A percentile compares a stretch with the other conserved stretches of the same genome.
phyloP scores from a whole-genome alignment of 2,797 vertebrate species.

The Novumbra hubbsi region DNA sequence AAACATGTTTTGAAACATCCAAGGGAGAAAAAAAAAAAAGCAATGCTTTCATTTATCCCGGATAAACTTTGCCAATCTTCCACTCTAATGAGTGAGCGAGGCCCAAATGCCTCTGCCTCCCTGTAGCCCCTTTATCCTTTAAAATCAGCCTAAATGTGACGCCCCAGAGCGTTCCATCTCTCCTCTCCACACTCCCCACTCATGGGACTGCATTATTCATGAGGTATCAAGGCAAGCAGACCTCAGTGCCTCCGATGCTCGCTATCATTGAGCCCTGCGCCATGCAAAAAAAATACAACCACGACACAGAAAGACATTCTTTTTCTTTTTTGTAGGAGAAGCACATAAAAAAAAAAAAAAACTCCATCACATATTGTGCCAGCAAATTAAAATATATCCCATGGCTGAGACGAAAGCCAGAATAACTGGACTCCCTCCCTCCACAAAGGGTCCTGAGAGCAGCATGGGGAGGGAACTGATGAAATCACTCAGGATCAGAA shows the following conservation, averaged over 20 bases:
- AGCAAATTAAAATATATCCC: conserved; percentile 22
- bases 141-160: conserved; percentile 42
- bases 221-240: conserved; percentile 39
- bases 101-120: conserved; percentile 28
- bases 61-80: conserved; percentile 19
- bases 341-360: not conserved
- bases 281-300: not conserved
- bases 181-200: conserved; percentile 26
- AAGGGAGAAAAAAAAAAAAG: not conserved
- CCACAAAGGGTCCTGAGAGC: not conserved
- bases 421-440: not conserved
- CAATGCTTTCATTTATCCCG: not conserved
- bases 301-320: not conserved
- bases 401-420: conserved; percentile 14
- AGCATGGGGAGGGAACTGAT: not conserved
- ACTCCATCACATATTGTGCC: conserved; percentile 4
- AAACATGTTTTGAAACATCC: not conserved
- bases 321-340: not conserved
- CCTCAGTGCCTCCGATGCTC: conserved; percentile 34
- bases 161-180: conserved; percentile 40
- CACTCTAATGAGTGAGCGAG: conserved; percentile 30
- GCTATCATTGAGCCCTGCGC: conserved; percentile 14
- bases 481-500: not conserved
- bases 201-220: conserved; percentile 47
- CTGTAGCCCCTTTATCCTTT: conserved; percentile 26